phyloP scores from a whole-genome alignment of 2,113 vertebrate genomes.

The Megaceryle maxima region DNA sequence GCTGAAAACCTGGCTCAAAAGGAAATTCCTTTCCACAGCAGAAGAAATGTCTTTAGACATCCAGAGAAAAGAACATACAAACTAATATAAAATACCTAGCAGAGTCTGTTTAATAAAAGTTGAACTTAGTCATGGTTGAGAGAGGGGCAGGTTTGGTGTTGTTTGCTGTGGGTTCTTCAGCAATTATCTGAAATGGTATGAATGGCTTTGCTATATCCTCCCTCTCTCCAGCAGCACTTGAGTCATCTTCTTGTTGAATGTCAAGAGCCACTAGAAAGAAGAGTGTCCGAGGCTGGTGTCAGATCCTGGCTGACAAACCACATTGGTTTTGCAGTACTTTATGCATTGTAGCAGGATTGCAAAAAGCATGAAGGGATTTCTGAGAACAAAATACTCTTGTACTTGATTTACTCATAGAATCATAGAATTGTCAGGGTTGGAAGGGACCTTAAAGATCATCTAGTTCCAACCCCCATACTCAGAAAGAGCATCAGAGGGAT shows the following conservation, averaged over 20 bases:
- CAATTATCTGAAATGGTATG: conserved; percentile 50
- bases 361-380: background rate
- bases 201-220: background rate
- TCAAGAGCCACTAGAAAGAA: conserved; percentile 34
- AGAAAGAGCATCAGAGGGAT: too few species aligned
- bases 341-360: background rate
- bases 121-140: conserved; percentile 23
- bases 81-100: background rate
- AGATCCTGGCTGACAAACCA: conserved; percentile 13
- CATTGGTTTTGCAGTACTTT: background rate
- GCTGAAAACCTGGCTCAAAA: background rate
- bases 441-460: too few species aligned
- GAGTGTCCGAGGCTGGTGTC: background rate
- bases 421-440: too few species aligned
- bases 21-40: background rate
- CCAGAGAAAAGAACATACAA: background rate
- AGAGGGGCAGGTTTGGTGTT: conserved; percentile 49
- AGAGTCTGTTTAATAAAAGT: background rate
- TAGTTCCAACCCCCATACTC: too few species aligned
- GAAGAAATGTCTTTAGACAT: background rate
- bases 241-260: conserved; percentile 49
- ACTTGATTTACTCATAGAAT: background rate
- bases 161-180: conserved; percentile 48
- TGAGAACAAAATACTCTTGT: background rate
- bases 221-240: conserved; percentile 31